Evolutionary conservation across 1,140 invertebrate species (phyloP).

Genomic region (Eupeodes corollae): DNA sequence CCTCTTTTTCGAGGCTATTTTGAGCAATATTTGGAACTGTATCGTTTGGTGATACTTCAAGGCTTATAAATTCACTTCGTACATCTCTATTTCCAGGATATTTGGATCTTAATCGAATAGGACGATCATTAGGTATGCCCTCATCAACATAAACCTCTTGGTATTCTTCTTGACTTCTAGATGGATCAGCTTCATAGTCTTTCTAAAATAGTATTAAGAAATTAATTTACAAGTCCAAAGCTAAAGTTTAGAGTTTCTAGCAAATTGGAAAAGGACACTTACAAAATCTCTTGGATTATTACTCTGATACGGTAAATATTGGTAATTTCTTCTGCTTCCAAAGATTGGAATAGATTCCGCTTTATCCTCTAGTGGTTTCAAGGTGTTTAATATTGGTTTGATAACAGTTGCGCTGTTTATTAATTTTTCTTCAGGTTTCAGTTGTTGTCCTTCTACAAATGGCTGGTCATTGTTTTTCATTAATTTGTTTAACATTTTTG

Average conservation of each 20-base stretch:
- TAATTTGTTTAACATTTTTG: constrained; percentile 33
- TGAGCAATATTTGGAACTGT: neutral
- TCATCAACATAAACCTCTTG: constrained; percentile 8
- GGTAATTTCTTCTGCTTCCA: too few species aligned
- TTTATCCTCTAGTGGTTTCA: too few species aligned
- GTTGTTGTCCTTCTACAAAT: constrained; percentile 11
- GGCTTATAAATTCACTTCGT: constrained; percentile 17
- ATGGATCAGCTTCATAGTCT: constrained; percentile 5
- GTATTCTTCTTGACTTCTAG: constrained; percentile 6
- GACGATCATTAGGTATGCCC: constrained; percentile 12
- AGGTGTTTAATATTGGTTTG: too few species aligned
- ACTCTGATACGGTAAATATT: too few species aligned
- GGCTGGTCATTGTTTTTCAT: constrained; percentile 27
- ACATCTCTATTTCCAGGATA: constrained; percentile 33
- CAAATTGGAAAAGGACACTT: too few species aligned
- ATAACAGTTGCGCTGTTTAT: too few species aligned
- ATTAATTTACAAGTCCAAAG: neutral
- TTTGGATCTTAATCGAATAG: constrained; percentile 28
- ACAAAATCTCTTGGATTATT: too few species aligned
- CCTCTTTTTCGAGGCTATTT: constrained; percentile 7
- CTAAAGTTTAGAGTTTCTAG: too few species aligned
- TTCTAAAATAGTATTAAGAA: constrained; percentile 3
- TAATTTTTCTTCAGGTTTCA: too few species aligned
- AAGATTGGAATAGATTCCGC: too few species aligned
- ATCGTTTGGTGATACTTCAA: constrained; percentile 4